A percentile compares a stretch with the other conserved stretches of the same genome.
Evolutionary conservation across 2,113 vertebrate species (phyloP).

Genomic region (Ictalurus punctatus): DNA sequence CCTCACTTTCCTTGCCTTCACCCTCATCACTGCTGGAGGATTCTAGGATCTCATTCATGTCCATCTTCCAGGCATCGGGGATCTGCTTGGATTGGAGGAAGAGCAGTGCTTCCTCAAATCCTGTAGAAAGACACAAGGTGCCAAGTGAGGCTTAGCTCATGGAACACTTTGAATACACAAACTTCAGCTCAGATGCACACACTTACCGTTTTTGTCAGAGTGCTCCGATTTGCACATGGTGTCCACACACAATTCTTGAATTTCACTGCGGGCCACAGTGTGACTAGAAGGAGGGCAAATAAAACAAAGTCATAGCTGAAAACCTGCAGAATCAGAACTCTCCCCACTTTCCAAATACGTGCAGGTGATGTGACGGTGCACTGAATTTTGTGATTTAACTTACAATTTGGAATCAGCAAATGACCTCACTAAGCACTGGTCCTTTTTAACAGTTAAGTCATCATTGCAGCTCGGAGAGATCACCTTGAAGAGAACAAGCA

Average conservation of each 20-base stretch:
- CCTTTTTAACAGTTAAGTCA: slow-evolving; percentile 91
- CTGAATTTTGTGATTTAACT: slow-evolving; percentile 66
- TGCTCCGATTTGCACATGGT: slow-evolving; percentile 77
- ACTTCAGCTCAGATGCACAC: neutral
- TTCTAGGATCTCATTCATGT: slow-evolving; percentile 95
- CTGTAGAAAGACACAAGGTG: slow-evolving; percentile 63
- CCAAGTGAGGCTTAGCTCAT: neutral
- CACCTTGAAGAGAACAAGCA: slow-evolving; percentile 74
- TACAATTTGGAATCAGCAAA: slow-evolving; percentile 96
- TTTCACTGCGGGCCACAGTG: slow-evolving; percentile 84
- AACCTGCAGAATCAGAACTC: neutral
- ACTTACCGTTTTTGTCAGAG: slow-evolving; percentile 80
- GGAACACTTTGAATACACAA: neutral
- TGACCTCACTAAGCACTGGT: slow-evolving; percentile 95
- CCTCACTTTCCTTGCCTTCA: slow-evolving; percentile 78
- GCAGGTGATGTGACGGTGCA: neutral
- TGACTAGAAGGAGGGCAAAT: slow-evolving; percentile 71
- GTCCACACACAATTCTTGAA: slow-evolving; percentile 77
- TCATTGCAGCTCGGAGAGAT: slow-evolving; percentile 95
- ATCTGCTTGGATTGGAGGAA: slow-evolving; percentile 79
- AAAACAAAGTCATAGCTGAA: neutral
- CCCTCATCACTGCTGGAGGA: slow-evolving; percentile 92
- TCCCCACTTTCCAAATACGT: neutral
- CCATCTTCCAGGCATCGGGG: slow-evolving; percentile 93
- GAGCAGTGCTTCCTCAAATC: slow-evolving; percentile 77